A percentile compares a stretch with the other conserved stretches of the same genome.
These are phyloP conservation scores for Chouioia cunea DNA, from an alignment of 2,888 invertebrate species.

Conservation along the genomic window DNA sequence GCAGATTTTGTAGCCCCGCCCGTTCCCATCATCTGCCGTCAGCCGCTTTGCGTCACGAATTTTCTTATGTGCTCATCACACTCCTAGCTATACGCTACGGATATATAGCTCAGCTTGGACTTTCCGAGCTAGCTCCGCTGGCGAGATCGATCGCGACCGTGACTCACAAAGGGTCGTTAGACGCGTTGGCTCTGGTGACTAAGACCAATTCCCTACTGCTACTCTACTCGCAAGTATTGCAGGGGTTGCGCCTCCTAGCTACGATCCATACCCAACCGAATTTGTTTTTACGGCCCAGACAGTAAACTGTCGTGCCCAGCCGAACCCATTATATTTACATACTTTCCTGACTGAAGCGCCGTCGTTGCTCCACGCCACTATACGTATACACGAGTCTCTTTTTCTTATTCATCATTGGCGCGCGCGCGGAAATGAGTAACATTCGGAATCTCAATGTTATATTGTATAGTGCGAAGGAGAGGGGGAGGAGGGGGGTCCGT, in stretches of 20 bases:
- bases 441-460: constrained; percentile 12
- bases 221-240: constrained; percentile 2
- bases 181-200: constrained; percentile 47
- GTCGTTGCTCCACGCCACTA: not conserved
- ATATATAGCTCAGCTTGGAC: no score
- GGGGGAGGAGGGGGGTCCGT: not conserved
- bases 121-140: no score
- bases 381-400: not conserved
- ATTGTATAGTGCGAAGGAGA: not conserved
- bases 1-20: not conserved
- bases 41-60: constrained; percentile 33
- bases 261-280: constrained; percentile 24
- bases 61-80: constrained; percentile 2
- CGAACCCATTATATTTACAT: constrained; percentile 43
- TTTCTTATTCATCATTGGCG: constrained; percentile 18
- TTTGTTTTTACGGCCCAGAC: constrained; percentile 43
- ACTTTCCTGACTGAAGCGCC: constrained; percentile 36
- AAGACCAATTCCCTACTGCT: constrained; percentile 49
- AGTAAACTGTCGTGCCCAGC: constrained; percentile 31
- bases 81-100: no score
- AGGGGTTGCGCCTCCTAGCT: constrained; percentile 17
- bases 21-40: constrained; percentile 1
- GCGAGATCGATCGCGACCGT: no score
- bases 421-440: constrained; percentile 25
- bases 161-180: not conserved